These are phyloP conservation scores for Streblospio benedicti DNA, from an alignment of 1,140 invertebrate genomes.

Conservation along the genomic window DNA sequence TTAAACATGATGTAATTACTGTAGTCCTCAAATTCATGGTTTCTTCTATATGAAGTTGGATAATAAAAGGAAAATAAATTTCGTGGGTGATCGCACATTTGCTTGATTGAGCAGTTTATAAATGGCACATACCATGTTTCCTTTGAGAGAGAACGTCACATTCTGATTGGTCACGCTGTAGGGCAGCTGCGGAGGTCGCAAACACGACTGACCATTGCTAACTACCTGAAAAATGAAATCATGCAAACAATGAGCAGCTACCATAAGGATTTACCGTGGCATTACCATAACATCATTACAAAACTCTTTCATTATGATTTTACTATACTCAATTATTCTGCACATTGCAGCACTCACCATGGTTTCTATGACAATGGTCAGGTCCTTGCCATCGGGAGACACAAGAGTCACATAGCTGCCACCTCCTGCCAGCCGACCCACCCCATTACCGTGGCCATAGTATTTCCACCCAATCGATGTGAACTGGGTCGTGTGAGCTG, in stretches of 20 bases:
- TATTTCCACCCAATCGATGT: constrained; percentile 22
- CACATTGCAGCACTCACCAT: constrained; percentile 15
- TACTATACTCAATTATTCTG: not conserved
- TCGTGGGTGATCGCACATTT: too few species aligned
- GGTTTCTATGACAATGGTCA: constrained; percentile 24
- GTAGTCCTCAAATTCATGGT: too few species aligned
- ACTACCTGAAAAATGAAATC: not conserved
- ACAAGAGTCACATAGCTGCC: constrained; percentile 18
- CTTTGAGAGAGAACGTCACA: constrained; percentile 31
- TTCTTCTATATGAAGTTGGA: too few species aligned
- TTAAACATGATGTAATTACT: too few species aligned
- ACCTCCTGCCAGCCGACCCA: constrained; percentile 12
- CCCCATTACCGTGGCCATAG: constrained; percentile 15
- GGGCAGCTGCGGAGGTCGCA: constrained; percentile 26
- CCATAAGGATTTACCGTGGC: too few species aligned
- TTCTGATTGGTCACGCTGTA: constrained; percentile 28
- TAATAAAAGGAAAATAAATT: too few species aligned
- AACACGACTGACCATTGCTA: not conserved
- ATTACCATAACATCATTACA: too few species aligned
- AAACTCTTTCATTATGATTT: too few species aligned
- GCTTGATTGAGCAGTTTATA: too few species aligned
- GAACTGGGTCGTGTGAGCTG: constrained; percentile 24
- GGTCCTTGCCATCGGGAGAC: constrained; percentile 21
- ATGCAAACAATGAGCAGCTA: too few species aligned
- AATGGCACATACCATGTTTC: constrained; percentile 37